phyloP scores from a whole-genome alignment of 2,797 vertebrate genomes.

The Zenarchopterus dispar region DNA sequence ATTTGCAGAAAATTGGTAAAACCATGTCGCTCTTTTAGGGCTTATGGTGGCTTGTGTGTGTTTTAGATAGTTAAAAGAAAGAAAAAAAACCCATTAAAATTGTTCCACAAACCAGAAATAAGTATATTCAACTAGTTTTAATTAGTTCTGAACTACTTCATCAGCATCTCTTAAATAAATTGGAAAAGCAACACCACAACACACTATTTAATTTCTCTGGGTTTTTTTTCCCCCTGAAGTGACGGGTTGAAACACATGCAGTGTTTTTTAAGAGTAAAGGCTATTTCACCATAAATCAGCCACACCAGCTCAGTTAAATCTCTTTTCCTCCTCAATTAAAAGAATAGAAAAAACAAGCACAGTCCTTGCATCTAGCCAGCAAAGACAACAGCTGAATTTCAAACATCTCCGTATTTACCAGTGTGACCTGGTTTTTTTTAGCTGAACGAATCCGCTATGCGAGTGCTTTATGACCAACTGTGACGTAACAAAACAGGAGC shows the following conservation, averaged over 20 bases:
- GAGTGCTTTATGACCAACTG: slow-evolving; percentile 29
- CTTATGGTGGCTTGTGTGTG: background rate
- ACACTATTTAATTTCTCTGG: background rate
- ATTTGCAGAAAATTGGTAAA: background rate
- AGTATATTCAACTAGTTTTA: background rate
- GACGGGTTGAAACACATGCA: background rate
- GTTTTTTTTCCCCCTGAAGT: background rate
- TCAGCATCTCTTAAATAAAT: too few species aligned
- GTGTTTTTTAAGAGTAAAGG: background rate
- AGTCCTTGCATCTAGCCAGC: background rate
- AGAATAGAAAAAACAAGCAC: slow-evolving; percentile 1
- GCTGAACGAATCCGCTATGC: slow-evolving; percentile 22
- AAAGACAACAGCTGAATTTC: slow-evolving; percentile 7
- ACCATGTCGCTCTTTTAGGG: background rate
- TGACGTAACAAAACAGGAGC: slow-evolving; percentile 30
- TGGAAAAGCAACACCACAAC: background rate
- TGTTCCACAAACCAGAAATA: background rate
- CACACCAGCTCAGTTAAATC: background rate
- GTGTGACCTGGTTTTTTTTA: slow-evolving; percentile 21
- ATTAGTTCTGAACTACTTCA: too few species aligned
- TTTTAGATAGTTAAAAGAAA: background rate
- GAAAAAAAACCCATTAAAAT: background rate
- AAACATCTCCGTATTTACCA: slow-evolving; percentile 21
- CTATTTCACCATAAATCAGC: background rate
- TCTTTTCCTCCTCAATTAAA: background rate